Conservation (phyloP, 2,113 vertebrate genomes). For the western clawed frog (Xenopus tropicalis) region DNA sequence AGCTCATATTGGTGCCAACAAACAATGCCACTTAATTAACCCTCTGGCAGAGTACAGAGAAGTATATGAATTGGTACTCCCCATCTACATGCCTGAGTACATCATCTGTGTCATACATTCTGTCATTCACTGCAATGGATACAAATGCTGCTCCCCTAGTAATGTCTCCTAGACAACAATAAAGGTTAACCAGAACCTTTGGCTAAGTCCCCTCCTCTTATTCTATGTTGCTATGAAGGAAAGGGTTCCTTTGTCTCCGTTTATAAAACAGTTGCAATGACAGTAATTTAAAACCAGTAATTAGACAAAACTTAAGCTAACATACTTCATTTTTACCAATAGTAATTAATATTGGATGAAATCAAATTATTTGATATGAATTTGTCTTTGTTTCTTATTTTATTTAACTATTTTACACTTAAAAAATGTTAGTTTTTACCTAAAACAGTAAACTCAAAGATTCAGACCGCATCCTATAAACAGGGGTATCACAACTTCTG, state of each 20-base stretch:
- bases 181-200: slow-evolving; percentile 37
- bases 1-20: slow-evolving; percentile 58
- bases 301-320: too few species aligned
- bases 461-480: too few species aligned
- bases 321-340: too few species aligned
- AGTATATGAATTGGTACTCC: slow-evolving; percentile 47
- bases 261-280: slow-evolving; percentile 10
- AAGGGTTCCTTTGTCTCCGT: neutral
- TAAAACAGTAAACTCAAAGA: too few species aligned
- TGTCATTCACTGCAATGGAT: neutral
- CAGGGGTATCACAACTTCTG: too few species aligned
- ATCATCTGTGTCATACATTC: slow-evolving; percentile 30
- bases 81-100: slow-evolving; percentile 39
- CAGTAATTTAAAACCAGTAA: neutral
- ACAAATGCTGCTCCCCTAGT: neutral
- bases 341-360: too few species aligned
- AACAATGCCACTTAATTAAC: slow-evolving; percentile 60
- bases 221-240: slow-evolving; percentile 3
- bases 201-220: slow-evolving; percentile 16
- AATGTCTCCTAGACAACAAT: slow-evolving; percentile 30
- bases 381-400: too few species aligned
- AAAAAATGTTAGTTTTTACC: too few species aligned
- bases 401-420: too few species aligned
- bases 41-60: slow-evolving; percentile 54
- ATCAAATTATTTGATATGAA: too few species aligned